A percentile compares a stretch with the other conserved stretches of the same genome.
Conservation (phyloP, 2,797 vertebrate genomes). For the Sarcophilus harrisii region DNA sequence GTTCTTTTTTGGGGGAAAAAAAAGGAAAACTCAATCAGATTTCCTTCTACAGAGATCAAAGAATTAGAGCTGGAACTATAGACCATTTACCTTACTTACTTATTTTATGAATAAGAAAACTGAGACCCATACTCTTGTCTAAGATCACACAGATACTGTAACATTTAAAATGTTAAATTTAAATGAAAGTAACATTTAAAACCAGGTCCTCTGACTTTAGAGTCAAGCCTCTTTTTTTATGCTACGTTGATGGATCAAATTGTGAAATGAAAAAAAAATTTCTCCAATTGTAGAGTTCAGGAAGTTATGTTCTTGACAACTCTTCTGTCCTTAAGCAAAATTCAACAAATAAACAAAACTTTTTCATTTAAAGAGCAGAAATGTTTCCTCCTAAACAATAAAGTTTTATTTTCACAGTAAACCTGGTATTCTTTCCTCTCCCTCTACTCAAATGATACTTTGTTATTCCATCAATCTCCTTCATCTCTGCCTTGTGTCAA, state of each 20-base stretch:
- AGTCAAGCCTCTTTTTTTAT: background rate
- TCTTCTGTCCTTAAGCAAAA: background rate
- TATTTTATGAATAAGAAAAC: background rate
- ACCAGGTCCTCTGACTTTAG: background rate
- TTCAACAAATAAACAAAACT: background rate
- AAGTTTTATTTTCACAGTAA: slow-evolving; percentile 25
- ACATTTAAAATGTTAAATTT: too few relatives aligned
- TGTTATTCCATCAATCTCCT: background rate
- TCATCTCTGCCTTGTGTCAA: slow-evolving; percentile 2
- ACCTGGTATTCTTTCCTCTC: background rate
- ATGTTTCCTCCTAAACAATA: background rate
- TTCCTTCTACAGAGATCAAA: background rate
- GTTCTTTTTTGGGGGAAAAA: background rate
- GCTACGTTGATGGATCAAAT: background rate
- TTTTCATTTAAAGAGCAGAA: background rate
- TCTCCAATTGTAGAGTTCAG: background rate
- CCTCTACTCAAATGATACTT: background rate
- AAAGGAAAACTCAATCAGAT: background rate
- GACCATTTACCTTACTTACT: background rate
- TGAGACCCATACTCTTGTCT: background rate
- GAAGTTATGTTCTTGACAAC: background rate
- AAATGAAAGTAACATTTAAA: background rate
- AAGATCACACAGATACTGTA: background rate
- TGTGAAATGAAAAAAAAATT: background rate
- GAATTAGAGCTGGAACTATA: background rate